A percentile compares a stretch with the other conserved stretches of the same genome.
These are phyloP conservation scores for Calliopum simillimum DNA, from an alignment of 2,888 invertebrate genomes.

Conservation along the genomic window DNA sequence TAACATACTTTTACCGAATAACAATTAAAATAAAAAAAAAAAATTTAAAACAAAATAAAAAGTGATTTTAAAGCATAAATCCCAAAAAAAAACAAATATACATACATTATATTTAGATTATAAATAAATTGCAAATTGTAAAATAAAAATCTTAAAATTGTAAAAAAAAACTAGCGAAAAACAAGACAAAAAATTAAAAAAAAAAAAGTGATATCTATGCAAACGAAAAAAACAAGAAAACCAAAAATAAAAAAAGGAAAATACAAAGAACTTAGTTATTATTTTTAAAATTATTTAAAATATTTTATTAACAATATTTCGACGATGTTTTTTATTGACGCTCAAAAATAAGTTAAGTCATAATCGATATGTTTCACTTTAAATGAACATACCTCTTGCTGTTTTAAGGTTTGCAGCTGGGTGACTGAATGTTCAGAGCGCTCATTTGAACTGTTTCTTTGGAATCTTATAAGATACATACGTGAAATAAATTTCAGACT, in stretches of 20 bases:
- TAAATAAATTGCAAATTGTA: conserved; percentile 3
- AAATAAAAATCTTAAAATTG: conserved; percentile 34
- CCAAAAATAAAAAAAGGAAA: conserved; percentile 43
- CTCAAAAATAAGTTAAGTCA: too few relatives aligned
- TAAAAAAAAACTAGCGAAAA: conserved; percentile 42
- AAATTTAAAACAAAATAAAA: too few relatives aligned
- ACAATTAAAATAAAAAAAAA: conserved; percentile 33
- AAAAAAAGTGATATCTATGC: conserved; percentile 31
- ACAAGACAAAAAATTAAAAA: conserved; percentile 39
- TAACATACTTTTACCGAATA: conserved; percentile 39
- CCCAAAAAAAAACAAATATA: conserved; percentile 5
- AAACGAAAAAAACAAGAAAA: conserved; percentile 37
- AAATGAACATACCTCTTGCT: too few relatives aligned
- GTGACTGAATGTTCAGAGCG: too few relatives aligned
- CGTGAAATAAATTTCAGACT: too few relatives aligned
- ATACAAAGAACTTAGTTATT: conserved; percentile 22
- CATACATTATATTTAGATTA: neutral
- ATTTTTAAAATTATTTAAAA: too few relatives aligned
- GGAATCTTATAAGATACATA: too few relatives aligned
- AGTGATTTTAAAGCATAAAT: conserved; percentile 41
- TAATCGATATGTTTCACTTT: too few relatives aligned
- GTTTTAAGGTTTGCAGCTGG: too few relatives aligned
- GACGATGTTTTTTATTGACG: too few relatives aligned
- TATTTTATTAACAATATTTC: too few relatives aligned
- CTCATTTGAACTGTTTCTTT: too few relatives aligned